Evolutionary conservation across 2,113 vertebrate genomes (phyloP).

Genomic region (Microcebus jonahi): DNA sequence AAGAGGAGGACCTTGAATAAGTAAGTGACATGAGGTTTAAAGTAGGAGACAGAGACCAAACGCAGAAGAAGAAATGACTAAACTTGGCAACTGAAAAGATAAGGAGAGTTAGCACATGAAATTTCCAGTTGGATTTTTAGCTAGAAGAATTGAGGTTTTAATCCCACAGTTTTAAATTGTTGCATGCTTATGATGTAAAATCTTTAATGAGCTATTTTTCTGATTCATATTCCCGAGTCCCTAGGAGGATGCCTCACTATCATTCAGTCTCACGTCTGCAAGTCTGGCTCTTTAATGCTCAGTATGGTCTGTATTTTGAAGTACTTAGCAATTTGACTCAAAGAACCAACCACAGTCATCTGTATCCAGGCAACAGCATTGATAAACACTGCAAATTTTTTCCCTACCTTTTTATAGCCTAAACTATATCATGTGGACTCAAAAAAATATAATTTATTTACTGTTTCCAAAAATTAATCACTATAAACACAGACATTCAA

Average conservation of each 20-base stretch:
- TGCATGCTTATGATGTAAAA: neutral
- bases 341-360: neutral
- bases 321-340: neutral
- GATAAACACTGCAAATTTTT: neutral
- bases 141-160: neutral
- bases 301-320: conserved; percentile 7
- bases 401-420: neutral
- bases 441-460: neutral
- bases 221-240: neutral
- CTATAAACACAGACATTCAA: neutral
- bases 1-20: neutral
- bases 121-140: conserved; percentile 9
- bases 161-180: neutral
- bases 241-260: neutral
- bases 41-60: neutral
- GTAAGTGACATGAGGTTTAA: neutral
- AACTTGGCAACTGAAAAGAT: neutral
- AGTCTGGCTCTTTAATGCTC: neutral
- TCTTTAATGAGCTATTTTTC: neutral
- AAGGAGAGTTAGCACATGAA: neutral
- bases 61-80: neutral
- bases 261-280: neutral
- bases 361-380: neutral
- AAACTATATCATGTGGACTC: neutral
- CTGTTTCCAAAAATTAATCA: neutral